Conservation (phyloP, 1,140 invertebrate species). For the Tetragnatha versicolor region DNA sequence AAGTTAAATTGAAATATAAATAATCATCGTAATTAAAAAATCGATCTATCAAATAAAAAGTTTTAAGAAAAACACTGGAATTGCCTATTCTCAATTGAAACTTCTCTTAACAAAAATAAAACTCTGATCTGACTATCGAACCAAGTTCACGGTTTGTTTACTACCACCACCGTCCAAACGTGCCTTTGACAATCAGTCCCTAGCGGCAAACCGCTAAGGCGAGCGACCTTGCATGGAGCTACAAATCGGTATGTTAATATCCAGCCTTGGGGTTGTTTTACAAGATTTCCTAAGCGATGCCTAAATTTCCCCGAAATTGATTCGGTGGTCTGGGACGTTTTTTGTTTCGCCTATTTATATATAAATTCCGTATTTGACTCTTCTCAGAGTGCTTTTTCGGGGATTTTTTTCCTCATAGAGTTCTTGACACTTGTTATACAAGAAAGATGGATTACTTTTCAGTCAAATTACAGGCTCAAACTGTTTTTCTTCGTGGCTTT, state of each 20-base stretch:
- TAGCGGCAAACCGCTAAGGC: neutral
- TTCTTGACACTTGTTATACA: conserved; percentile 4
- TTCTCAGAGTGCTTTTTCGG: neutral
- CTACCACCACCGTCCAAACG: too few relatives aligned
- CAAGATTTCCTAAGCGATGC: conserved; percentile 18
- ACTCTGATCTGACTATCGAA: too few relatives aligned
- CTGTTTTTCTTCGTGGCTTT: too few relatives aligned
- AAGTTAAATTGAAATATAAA: too few relatives aligned
- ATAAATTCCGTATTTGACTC: neutral
- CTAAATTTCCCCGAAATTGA: neutral
- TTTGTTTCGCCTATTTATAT: conserved; percentile 4
- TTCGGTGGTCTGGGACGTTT: neutral
- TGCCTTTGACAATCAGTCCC: too few relatives aligned
- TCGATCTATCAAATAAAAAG: too few relatives aligned
- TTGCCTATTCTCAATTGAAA: too few relatives aligned
- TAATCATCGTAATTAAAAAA: too few relatives aligned
- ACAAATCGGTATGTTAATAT: conserved; percentile 18
- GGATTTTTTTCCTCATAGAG: neutral
- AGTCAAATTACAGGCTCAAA: conserved; percentile 20
- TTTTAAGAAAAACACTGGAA: too few relatives aligned
- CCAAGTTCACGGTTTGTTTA: too few relatives aligned
- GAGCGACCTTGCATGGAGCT: conserved; percentile 26
- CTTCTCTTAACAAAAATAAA: too few relatives aligned
- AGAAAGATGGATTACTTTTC: conserved; percentile 24
- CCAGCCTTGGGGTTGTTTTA: neutral